Evolutionary conservation across 1,140 invertebrate species (phyloP).

Genomic region (Solenopsis fugax): DNA sequence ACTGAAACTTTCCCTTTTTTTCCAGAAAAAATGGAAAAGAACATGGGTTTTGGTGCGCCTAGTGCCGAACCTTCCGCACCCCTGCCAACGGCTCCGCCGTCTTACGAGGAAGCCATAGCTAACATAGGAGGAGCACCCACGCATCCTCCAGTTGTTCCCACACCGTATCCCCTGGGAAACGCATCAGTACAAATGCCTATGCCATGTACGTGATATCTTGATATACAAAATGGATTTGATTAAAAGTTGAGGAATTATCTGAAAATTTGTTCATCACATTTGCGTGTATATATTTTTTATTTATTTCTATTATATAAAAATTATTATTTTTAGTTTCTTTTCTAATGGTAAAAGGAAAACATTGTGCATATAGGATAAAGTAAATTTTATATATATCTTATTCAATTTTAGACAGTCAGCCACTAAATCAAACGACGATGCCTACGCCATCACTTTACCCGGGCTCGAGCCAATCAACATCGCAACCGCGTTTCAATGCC

Average conservation of each 20-base stretch:
- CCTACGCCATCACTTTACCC: constrained; percentile 64
- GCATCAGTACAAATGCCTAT: constrained; percentile 75
- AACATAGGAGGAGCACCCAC: constrained; percentile 66
- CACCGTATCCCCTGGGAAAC: constrained; percentile 76
- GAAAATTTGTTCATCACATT: not conserved
- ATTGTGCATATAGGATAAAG: not conserved
- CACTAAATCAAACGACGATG: constrained; percentile 69
- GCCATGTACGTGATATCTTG: constrained; percentile 63
- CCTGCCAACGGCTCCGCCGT: constrained; percentile 80
- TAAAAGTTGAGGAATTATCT: not conserved
- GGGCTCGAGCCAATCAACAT: constrained; percentile 33
- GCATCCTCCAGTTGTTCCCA: constrained; percentile 50
- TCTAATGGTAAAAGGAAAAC: not conserved
- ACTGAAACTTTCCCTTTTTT: not conserved
- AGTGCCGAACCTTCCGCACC: constrained; percentile 60
- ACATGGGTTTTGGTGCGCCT: constrained; percentile 1
- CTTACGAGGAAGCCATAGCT: constrained; percentile 83
- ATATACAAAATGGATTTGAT: not conserved
- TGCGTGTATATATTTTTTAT: not conserved
- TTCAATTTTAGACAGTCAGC: constrained; percentile 73
- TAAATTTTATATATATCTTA: not conserved
- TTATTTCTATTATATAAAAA: constrained; percentile 45
- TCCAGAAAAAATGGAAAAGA: constrained; percentile 70
- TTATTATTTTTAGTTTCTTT: constrained; percentile 14
- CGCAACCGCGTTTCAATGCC: constrained; percentile 43